Percentiles rank a stretch among this genome's conserved stretches.
These are phyloP conservation scores for Holacanthella duospinosa DNA, from an alignment of 2,888 invertebrate species.

Conservation along the genomic window DNA sequence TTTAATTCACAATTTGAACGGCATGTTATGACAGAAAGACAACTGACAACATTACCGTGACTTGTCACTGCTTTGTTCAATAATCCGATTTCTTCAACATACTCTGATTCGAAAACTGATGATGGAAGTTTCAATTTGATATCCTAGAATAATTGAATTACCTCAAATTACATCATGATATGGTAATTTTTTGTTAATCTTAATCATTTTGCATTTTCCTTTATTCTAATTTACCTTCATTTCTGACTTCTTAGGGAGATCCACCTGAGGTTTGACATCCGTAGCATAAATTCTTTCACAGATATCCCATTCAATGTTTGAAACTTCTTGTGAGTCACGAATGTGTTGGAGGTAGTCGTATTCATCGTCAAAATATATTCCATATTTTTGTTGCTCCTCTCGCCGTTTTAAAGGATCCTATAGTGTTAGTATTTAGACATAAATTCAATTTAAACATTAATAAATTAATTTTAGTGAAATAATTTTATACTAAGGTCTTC, in stretches of 20 bases:
- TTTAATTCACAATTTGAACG: background rate
- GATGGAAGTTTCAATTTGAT: conserved; percentile 58
- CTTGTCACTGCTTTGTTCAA: conserved; percentile 69
- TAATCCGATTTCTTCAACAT: conserved; percentile 74
- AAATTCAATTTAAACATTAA: background rate
- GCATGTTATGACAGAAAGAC: background rate
- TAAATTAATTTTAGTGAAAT: background rate
- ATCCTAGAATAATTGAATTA: conserved; percentile 17
- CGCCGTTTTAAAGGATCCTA: conserved; percentile 49
- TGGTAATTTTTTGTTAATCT: background rate
- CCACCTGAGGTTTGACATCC: conserved; percentile 7
- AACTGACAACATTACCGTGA: conserved; percentile 45
- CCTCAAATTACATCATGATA: background rate
- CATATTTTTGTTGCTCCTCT: conserved; percentile 71
- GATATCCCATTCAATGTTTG: conserved; percentile 38
- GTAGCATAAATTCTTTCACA: conserved; percentile 28
- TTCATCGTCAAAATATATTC: conserved; percentile 87
- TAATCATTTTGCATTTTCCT: background rate
- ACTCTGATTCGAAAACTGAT: conserved; percentile 74
- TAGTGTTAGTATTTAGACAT: conserved; percentile 40
- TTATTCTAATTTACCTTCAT: conserved; percentile 13
- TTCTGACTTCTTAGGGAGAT: conserved; percentile 16
- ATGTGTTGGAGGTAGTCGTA: conserved; percentile 92
- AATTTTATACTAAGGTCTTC: background rate
- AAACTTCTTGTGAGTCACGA: conserved; percentile 46